phyloP scores from a whole-genome alignment of 92 coral and sea anemone genomes.

The Phenganax stokvisi region DNA sequence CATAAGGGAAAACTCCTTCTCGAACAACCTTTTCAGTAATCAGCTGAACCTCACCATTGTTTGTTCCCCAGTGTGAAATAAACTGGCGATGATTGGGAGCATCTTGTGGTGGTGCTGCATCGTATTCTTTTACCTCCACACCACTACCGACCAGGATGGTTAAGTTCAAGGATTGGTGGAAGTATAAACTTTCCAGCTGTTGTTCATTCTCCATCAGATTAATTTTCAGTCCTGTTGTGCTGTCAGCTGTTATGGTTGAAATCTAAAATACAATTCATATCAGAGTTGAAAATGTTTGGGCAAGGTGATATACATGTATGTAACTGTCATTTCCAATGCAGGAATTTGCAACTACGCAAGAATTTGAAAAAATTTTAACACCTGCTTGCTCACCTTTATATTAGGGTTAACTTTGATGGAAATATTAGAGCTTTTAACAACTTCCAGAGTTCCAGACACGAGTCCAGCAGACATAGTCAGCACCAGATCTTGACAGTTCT shows the following conservation, averaged over 20 bases:
- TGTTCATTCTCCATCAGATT: slow-evolving; percentile 50
- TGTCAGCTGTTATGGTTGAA: slow-evolving; percentile 77
- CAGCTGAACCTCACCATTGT: slow-evolving; percentile 50
- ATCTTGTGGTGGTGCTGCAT: slow-evolving; percentile 50
- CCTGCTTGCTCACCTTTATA: slow-evolving; percentile 60
- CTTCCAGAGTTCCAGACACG: slow-evolving; percentile 72
- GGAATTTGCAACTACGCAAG: not conserved
- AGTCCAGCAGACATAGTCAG: slow-evolving; percentile 58
- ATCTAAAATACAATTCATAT: slow-evolving; percentile 47
- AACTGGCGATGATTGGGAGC: slow-evolving; percentile 69
- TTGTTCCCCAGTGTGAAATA: slow-evolving; percentile 62
- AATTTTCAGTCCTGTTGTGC: slow-evolving; percentile 56
- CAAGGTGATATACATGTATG: not conserved
- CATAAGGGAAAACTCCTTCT: slow-evolving; percentile 71
- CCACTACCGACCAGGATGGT: slow-evolving; percentile 61
- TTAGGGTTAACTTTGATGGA: slow-evolving; percentile 65
- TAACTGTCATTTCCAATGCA: not conserved
- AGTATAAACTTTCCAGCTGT: slow-evolving; percentile 72
- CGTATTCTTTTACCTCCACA: slow-evolving; percentile 49
- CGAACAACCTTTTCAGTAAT: slow-evolving; percentile 74
- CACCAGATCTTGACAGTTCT: slow-evolving; percentile 71
- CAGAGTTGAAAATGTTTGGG: too few relatives aligned
- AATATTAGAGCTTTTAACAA: slow-evolving; percentile 64
- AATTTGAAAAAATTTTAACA: not conserved
- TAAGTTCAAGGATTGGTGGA: slow-evolving; percentile 63